Conservation (phyloP, 1,140 invertebrate genomes). For the Lasioglossum albipes region DNA sequence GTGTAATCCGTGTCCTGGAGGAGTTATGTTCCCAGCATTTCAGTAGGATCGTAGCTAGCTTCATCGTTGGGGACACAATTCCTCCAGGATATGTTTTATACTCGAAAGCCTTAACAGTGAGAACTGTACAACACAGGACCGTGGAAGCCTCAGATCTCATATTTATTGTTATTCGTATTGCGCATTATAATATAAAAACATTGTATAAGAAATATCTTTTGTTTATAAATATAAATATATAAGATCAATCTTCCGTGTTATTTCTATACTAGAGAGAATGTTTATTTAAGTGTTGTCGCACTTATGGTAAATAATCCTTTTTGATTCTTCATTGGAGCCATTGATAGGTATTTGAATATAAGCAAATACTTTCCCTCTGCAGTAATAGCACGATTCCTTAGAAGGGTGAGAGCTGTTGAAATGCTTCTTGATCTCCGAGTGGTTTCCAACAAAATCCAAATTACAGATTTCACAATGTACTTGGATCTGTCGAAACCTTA, state of each 20-base stretch:
- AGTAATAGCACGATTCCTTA: slow-evolving; percentile 66
- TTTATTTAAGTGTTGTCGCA: slow-evolving; percentile 49
- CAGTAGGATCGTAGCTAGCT: too few relatives aligned
- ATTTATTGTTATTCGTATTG: background rate
- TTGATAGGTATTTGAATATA: slow-evolving; percentile 62
- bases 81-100: too few relatives aligned
- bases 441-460: slow-evolving; percentile 56
- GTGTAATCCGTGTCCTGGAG: too few relatives aligned
- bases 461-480: slow-evolving; percentile 72
- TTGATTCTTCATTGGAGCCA: slow-evolving; percentile 23
- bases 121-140: too few relatives aligned
- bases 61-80: too few relatives aligned
- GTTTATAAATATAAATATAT: slow-evolving; percentile 18
- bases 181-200: background rate
- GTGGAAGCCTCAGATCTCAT: too few relatives aligned
- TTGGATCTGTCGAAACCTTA: slow-evolving; percentile 62
- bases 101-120: too few relatives aligned
- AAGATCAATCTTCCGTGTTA: background rate
- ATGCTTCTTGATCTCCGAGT: slow-evolving; percentile 68
- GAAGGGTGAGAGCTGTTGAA: slow-evolving; percentile 70
- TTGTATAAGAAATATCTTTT: slow-evolving; percentile 13
- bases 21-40: too few relatives aligned
- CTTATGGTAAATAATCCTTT: slow-evolving; percentile 67
- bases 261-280: background rate
- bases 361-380: slow-evolving; percentile 71